Conservation (phyloP, 2,797 vertebrate genomes). For the Fratercula arctica region DNA sequence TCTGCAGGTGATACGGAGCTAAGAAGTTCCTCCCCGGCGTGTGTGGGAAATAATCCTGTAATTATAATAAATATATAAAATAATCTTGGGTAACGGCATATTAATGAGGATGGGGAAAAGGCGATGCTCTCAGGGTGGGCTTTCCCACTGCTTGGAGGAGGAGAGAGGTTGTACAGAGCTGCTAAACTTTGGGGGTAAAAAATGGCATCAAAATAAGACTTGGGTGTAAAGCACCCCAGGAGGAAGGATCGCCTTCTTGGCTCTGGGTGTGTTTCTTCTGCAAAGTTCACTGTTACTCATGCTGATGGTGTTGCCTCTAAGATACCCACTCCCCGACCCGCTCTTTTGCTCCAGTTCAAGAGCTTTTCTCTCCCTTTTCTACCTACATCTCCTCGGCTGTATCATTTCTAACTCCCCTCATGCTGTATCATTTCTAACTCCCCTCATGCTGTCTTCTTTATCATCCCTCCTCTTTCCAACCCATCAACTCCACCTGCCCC, state of each 20-base stretch:
- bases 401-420: not conserved
- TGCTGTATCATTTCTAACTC: not conserved
- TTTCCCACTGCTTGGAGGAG: not conserved
- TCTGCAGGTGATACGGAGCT: not conserved
- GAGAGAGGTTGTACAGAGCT: not conserved
- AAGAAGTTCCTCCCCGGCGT: not conserved
- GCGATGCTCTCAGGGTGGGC: not conserved
- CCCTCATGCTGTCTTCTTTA: not conserved
- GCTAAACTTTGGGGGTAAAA: not conserved
- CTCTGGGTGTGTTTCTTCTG: not conserved
- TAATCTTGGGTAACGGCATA: not conserved
- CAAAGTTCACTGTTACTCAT: not conserved
- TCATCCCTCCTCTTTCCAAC: not conserved
- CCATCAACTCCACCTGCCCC: not conserved
- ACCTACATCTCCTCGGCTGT: not conserved
- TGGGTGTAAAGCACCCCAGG: not conserved
- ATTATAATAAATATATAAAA: no score
- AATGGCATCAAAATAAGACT: not conserved
- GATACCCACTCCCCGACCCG: not conserved
- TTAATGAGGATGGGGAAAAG: conserved; percentile 1
- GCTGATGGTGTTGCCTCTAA: not conserved
- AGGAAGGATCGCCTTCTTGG: not conserved
- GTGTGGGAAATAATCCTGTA: not conserved
- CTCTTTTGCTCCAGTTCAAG: not conserved
- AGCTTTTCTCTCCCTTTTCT: not conserved